Conservation (phyloP, 1,140 invertebrate species). For the Paramacrobiotus metropolitanus region DNA sequence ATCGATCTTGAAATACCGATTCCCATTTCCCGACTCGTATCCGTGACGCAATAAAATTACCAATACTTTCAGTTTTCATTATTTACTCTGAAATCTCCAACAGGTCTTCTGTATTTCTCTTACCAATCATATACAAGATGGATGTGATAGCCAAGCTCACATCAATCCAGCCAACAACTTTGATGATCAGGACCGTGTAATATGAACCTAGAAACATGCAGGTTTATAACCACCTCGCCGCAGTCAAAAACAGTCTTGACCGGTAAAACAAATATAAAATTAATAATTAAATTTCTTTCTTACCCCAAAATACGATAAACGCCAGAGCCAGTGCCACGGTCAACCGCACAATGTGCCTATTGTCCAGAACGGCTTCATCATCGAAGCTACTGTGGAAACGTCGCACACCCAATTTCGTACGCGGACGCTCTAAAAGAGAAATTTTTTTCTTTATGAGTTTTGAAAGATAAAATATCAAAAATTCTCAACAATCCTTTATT, state of each 20-base stretch:
- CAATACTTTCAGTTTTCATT: background rate
- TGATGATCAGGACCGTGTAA: background rate
- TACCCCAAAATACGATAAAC: background rate
- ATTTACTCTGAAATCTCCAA: too few species aligned
- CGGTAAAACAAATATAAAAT: too few species aligned
- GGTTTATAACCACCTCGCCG: too few species aligned
- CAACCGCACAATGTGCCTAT: background rate
- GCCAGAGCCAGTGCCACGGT: background rate
- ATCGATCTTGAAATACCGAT: background rate
- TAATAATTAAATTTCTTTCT: too few species aligned
- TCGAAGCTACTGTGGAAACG: constrained; percentile 1
- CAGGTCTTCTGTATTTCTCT: too few species aligned
- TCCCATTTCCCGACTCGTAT: background rate
- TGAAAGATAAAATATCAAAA: background rate
- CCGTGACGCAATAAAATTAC: background rate
- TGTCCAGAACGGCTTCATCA: background rate
- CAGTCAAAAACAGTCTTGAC: too few species aligned
- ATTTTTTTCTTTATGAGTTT: background rate
- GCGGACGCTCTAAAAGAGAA: too few species aligned
- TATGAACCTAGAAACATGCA: constrained; percentile 1
- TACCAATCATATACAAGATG: background rate
- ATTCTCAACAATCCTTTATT: background rate
- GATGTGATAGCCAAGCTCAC: background rate
- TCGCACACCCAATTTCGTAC: too few species aligned
- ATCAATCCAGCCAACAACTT: background rate